A percentile compares a stretch with the other conserved stretches of the same genome.
Evolutionary conservation across 2,113 vertebrate species (phyloP).

Genomic region (Brienomyrus brachyistius): DNA sequence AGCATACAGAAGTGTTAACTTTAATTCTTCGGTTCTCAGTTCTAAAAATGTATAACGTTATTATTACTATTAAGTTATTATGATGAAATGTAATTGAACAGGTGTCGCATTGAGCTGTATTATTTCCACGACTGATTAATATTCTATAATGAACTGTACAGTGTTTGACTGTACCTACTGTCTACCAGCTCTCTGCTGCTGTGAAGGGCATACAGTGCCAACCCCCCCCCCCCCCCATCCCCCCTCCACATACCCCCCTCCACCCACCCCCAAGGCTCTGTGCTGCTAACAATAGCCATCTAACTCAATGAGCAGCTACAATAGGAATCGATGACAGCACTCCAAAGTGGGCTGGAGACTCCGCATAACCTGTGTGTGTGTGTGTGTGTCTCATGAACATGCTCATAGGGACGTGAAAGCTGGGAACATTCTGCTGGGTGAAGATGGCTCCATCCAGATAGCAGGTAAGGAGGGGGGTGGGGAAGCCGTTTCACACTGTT

Average conservation of each 20-base stretch:
- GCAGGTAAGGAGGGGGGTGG: constrained; percentile 79
- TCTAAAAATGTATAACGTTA: neutral
- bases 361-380: neutral
- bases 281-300: constrained; percentile 34
- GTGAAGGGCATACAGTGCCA: constrained; percentile 41
- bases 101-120: neutral
- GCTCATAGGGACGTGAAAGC: constrained; percentile 87
- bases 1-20: neutral
- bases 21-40: neutral
- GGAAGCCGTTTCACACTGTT: neutral
- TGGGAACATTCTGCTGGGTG: constrained; percentile 93
- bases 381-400: neutral
- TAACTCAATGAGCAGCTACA: constrained; percentile 22
- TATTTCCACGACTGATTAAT: neutral
- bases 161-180: neutral
- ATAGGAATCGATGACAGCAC: constrained; percentile 49
- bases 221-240: too few species aligned
- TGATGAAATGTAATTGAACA: neutral
- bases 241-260: too few species aligned
- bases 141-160: neutral
- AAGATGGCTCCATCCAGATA: constrained; percentile 92
- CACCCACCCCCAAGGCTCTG: constrained; percentile 19
- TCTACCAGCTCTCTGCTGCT: constrained; percentile 20
- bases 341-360: neutral
- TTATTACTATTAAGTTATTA: neutral